A percentile compares a stretch with the other conserved stretches of the same genome.
These are phyloP conservation scores for Cataglyphis altisquamis DNA, from an alignment of 2,888 invertebrate species.

Conservation along the genomic window DNA sequence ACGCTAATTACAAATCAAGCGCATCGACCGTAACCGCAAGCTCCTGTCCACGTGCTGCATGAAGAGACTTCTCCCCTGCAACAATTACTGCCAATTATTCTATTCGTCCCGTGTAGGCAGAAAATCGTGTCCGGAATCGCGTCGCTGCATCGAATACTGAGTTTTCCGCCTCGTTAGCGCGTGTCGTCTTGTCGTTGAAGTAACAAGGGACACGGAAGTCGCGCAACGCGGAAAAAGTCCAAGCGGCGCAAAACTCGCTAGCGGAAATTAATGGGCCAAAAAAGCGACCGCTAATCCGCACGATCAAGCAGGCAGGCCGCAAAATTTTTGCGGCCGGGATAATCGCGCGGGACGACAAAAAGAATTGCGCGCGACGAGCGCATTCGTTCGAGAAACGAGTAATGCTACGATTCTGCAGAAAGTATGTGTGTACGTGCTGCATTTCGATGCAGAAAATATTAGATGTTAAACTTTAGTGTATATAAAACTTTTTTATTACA, in stretches of 20 bases:
- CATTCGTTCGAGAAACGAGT: conserved; percentile 20
- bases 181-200: conserved; percentile 22
- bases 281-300: conserved; percentile 50
- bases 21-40: conserved; percentile 35
- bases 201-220: conserved; percentile 39
- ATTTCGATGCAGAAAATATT: background rate
- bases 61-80: background rate
- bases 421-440: background rate
- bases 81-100: conserved; percentile 43
- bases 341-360: conserved; percentile 40
- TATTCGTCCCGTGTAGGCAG: background rate
- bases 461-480: background rate
- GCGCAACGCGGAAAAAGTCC: conserved; percentile 29
- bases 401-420: background rate
- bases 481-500: conserved; percentile 15
- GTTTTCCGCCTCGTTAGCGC: conserved; percentile 53
- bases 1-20: conserved; percentile 29
- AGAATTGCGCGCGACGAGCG: conserved; percentile 12
- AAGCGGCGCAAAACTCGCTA: too few relatives aligned
- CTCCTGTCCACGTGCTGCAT: conserved; percentile 16
- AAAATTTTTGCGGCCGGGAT: conserved; percentile 51
- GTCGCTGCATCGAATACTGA: background rate
- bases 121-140: conserved; percentile 18
- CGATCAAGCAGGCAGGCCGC: conserved; percentile 46
- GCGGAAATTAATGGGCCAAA: conserved; percentile 48